phyloP scores from a whole-genome alignment of 2,113 vertebrate species.

The Numenius arquata region DNA sequence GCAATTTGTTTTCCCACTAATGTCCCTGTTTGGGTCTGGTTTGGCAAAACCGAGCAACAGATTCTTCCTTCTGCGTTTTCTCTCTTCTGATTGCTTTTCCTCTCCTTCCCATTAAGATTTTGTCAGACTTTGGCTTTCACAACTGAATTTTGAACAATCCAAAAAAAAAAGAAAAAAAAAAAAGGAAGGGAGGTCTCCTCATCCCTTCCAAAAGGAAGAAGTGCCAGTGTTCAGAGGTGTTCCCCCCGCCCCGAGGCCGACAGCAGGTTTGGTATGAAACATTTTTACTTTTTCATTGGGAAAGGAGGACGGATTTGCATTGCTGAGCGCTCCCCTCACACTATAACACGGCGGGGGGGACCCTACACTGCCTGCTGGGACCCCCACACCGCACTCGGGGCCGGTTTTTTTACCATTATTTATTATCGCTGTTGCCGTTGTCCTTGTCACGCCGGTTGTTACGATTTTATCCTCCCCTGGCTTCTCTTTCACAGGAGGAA shows the following conservation, averaged over 20 bases:
- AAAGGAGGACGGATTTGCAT: rapidly evolving
- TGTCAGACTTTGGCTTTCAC: not conserved
- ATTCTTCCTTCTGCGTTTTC: not conserved
- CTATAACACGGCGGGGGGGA: too few species aligned
- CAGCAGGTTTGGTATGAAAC: too few species aligned
- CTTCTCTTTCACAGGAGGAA: rapidly evolving
- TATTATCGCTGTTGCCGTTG: rapidly evolving
- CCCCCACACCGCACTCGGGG: rapidly evolving
- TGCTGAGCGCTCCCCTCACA: not conserved
- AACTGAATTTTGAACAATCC: not conserved
- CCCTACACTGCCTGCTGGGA: rapidly evolving
- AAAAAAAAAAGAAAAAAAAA: not conserved
- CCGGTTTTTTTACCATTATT: rapidly evolving
- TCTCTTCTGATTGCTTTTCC: not conserved
- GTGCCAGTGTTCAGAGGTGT: not conserved
- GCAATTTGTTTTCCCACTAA: not conserved
- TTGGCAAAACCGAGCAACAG: not conserved
- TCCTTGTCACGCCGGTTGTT: too few species aligned
- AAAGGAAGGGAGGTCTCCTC: not conserved
- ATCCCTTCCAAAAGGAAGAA: not conserved
- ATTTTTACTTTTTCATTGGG: rapidly evolving
- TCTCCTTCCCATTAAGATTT: not conserved
- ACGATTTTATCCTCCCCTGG: too few species aligned
- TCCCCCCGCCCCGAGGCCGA: not conserved
- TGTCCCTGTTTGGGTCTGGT: not conserved